phyloP scores from a whole-genome alignment of 2,797 vertebrate genomes.

The Cyclura pinguis region DNA sequence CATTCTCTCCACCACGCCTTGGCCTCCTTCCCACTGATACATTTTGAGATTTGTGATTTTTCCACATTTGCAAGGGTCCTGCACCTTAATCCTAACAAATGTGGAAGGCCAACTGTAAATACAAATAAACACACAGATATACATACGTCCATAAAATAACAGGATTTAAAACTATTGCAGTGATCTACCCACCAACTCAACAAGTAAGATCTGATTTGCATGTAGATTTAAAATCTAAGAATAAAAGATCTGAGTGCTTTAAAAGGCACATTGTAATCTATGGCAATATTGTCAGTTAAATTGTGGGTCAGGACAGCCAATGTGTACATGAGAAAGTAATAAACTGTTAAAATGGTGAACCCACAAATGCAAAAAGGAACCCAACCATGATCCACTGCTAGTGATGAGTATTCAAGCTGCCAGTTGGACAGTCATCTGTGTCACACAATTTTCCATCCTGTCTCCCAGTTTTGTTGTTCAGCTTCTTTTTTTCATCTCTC shows the following conservation, averaged over 20 bases:
- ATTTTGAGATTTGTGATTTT: too few species aligned
- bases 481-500: not conserved
- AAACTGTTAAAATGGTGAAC: not conserved
- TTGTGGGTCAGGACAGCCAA: not conserved
- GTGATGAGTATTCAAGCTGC: not conserved
- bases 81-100: too few species aligned
- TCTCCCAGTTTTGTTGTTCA: not conserved
- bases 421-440: not conserved
- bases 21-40: too few species aligned
- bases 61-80: too few species aligned
- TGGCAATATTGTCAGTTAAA: not conserved
- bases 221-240: not conserved
- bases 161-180: too few species aligned
- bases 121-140: too few species aligned
- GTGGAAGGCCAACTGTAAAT: too few species aligned
- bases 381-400: not conserved
- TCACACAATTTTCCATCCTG: not conserved
- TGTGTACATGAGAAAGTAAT: not conserved
- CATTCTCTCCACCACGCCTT: too few species aligned
- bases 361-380: not conserved
- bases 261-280: not conserved
- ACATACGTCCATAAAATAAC: too few species aligned
- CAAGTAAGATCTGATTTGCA: too few species aligned
- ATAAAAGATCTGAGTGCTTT: not conserved
- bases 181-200: not conserved